A percentile compares a stretch with the other conserved stretches of the same genome.
Conservation (phyloP, 2,888 invertebrate genomes). For the Formica aserva region DNA sequence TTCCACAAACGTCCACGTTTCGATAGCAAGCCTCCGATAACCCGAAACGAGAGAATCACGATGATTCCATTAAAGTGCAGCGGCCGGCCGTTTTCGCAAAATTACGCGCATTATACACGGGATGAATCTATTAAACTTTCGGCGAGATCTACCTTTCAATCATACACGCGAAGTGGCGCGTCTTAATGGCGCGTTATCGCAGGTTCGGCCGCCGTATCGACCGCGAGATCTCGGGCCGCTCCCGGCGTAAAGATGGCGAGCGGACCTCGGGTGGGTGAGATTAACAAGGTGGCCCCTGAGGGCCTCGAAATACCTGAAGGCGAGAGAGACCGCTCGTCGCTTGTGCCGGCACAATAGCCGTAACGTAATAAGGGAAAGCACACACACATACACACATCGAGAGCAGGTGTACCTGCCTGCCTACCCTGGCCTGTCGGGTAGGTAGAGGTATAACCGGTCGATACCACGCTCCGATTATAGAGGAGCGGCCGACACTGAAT, state of each 20-base stretch:
- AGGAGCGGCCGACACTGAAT: conserved; percentile 77
- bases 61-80: not conserved
- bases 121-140: conserved; percentile 51
- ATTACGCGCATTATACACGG: conserved; percentile 42
- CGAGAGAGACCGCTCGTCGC: conserved; percentile 39
- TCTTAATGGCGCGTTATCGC: conserved; percentile 65
- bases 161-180: conserved; percentile 8
- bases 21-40: not conserved
- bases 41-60: not conserved
- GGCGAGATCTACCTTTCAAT: conserved; percentile 28
- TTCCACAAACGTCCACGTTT: not conserved
- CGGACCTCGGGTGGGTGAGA: conserved; percentile 69
- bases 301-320: conserved; percentile 69
- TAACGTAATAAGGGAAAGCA: conserved; percentile 46
- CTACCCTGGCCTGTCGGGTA: conserved; percentile 30
- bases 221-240: conserved; percentile 65
- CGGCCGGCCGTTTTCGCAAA: conserved; percentile 10
- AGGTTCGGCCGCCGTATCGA: conserved; percentile 64
- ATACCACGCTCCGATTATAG: conserved; percentile 76
- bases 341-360: conserved; percentile 23
- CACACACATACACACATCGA: not conserved
- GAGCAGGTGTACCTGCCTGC: conserved; percentile 71
- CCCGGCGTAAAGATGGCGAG: conserved; percentile 75
- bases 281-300: conserved; percentile 71
- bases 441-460: conserved; percentile 70